Evolutionary conservation across 2,888 invertebrate species (phyloP).

Genomic region (Drosophila kambysellisi): DNA sequence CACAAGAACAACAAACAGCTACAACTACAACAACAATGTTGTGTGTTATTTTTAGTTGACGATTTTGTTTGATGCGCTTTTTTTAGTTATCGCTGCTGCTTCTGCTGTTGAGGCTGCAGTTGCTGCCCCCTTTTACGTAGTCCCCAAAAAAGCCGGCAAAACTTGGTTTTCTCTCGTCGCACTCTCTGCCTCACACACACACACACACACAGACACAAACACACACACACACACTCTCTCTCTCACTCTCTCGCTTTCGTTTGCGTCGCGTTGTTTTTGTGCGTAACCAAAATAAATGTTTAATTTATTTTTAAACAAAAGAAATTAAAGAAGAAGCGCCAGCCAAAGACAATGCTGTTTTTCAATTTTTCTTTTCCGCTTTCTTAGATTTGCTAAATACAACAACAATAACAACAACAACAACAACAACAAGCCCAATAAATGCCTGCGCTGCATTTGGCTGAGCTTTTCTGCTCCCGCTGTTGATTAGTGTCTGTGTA

Average conservation of each 20-base stretch:
- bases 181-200: constrained; percentile 4
- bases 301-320: constrained; percentile 74
- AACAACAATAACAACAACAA: constrained; percentile 25
- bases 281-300: constrained; percentile 67
- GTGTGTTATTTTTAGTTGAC: constrained; percentile 61
- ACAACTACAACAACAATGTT: constrained; percentile 21
- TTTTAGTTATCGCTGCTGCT: constrained; percentile 25
- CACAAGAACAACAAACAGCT: constrained; percentile 17
- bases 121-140: constrained; percentile 21
- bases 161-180: constrained; percentile 15
- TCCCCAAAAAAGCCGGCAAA: constrained; percentile 58
- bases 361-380: constrained; percentile 71
- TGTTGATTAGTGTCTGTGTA: constrained; percentile 18
- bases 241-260: constrained; percentile 20
- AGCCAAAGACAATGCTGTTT: constrained; percentile 64
- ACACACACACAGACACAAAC: too few species aligned
- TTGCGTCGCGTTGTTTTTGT: constrained; percentile 33
- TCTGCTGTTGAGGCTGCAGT: constrained; percentile 12
- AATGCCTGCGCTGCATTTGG: constrained; percentile 56
- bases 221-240: not conserved
- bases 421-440: constrained; percentile 19
- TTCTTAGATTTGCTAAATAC: constrained; percentile 72
- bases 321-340: constrained; percentile 27
- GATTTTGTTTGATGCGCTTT: constrained; percentile 63
- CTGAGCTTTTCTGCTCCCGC: constrained; percentile 40